Evolutionary conservation across 2,888 invertebrate genomes (phyloP).

Genomic region (Cephus sareptanus): DNA sequence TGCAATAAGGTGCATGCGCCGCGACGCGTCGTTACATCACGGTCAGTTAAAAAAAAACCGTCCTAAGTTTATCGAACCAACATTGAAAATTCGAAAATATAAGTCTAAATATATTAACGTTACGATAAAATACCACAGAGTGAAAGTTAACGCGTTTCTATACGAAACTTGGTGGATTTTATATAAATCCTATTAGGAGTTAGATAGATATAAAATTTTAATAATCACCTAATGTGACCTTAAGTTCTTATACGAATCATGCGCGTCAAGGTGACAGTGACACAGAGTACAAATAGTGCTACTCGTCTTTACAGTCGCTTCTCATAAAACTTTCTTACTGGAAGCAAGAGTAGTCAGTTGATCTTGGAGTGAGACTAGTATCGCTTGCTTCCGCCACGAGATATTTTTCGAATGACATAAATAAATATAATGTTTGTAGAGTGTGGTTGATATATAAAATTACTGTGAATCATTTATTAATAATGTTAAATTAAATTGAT

Average conservation of each 20-base stretch:
- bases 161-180: not conserved
- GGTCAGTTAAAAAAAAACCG: not conserved
- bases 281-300: not conserved
- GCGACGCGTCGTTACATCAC: not conserved
- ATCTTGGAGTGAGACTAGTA: not conserved
- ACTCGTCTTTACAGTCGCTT: not conserved
- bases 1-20: conserved; percentile 28
- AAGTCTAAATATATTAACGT: not conserved
- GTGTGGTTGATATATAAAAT: not conserved
- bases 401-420: not conserved
- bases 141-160: not conserved
- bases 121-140: not conserved
- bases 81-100: not conserved
- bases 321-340: not conserved
- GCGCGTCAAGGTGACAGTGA: not conserved
- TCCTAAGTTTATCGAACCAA: not conserved
- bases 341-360: not conserved
- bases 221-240: not conserved
- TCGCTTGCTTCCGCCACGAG: not conserved
- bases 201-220: not conserved
- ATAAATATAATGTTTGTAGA: not conserved
- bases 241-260: not conserved
- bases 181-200: not conserved
- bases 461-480: not conserved
- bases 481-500: not conserved